Evolutionary conservation across 1,140 invertebrate species (phyloP).

Genomic region (Batillaria attramentaria): DNA sequence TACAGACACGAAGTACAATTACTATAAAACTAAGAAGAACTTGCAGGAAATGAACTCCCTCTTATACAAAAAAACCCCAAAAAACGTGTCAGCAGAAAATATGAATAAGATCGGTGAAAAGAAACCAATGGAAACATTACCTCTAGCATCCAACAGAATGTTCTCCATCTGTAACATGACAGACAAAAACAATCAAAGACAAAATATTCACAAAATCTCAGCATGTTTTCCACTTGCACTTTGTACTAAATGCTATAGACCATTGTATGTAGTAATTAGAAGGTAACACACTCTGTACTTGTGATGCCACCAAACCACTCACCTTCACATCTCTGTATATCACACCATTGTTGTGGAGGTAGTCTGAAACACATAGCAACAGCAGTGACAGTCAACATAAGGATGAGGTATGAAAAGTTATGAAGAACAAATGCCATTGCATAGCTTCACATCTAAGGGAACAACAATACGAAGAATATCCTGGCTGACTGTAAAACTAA

Average conservation of each 20-base stretch:
- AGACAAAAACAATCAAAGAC: constrained; percentile 18
- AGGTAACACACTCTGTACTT: neutral
- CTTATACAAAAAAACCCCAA: neutral
- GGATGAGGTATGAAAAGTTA: no score
- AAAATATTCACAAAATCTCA: no score
- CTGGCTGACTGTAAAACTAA: no score
- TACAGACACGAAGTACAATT: no score
- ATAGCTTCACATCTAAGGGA: no score
- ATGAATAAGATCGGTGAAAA: neutral
- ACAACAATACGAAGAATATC: no score
- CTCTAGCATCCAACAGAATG: constrained; percentile 84
- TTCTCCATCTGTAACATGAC: constrained; percentile 80
- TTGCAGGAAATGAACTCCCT: neutral
- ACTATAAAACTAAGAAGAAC: no score
- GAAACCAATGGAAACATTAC: constrained; percentile 41
- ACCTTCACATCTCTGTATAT: constrained; percentile 92
- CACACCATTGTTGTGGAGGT: constrained; percentile 90
- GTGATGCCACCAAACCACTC: constrained; percentile 19
- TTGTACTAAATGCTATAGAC: no score
- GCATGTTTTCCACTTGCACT: no score
- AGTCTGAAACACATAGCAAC: constrained; percentile 80
- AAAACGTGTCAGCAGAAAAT: neutral
- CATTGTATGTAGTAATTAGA: neutral
- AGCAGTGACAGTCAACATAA: no score
- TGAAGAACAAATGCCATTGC: no score